Evolutionary conservation across 2,888 invertebrate species (phyloP).

Genomic region (Conchocele bisecta): DNA sequence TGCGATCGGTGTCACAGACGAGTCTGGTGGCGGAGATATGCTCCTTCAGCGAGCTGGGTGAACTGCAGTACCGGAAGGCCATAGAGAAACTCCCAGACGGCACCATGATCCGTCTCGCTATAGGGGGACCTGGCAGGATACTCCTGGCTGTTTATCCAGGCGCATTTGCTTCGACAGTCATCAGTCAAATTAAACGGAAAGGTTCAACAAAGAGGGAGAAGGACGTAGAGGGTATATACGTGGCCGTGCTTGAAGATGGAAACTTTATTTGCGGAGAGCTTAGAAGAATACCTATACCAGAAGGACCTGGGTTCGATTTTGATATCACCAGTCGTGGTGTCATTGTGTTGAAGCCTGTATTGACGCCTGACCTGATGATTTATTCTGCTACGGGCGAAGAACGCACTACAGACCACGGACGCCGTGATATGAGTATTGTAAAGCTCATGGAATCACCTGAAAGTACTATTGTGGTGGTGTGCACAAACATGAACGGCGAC

Average conservation of each 20-base stretch:
- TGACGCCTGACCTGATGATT: slow-evolving; percentile 33
- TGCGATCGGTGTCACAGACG: slow-evolving; percentile 44
- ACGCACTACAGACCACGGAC: slow-evolving; percentile 32
- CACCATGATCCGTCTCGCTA: slow-evolving; percentile 45
- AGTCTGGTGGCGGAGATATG: slow-evolving; percentile 42
- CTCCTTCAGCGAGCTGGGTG: slow-evolving; percentile 50
- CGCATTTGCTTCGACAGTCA: slow-evolving; percentile 44
- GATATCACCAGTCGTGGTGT: slow-evolving; percentile 46
- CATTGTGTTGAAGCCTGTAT: slow-evolving; percentile 40
- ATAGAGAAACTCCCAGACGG: slow-evolving; percentile 56
- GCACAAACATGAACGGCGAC: slow-evolving; percentile 31
- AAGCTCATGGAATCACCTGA: slow-evolving; percentile 49
- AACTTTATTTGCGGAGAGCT: slow-evolving; percentile 53
- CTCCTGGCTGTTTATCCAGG: slow-evolving; percentile 54
- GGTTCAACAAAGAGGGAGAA: slow-evolving; percentile 49
- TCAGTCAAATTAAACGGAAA: slow-evolving; percentile 45
- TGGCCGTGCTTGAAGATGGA: slow-evolving; percentile 46
- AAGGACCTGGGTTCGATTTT: slow-evolving; percentile 55
- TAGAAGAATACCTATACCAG: slow-evolving; percentile 53
- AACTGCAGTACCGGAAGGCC: slow-evolving; percentile 42
- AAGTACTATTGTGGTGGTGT: slow-evolving; percentile 30
- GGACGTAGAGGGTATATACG: slow-evolving; percentile 46
- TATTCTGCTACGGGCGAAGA: slow-evolving; percentile 37
- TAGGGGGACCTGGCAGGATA: slow-evolving; percentile 46
- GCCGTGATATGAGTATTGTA: slow-evolving; percentile 27